Evolutionary conservation across 2,113 vertebrate genomes (phyloP).

Genomic region (Eidolon helvum): DNA sequence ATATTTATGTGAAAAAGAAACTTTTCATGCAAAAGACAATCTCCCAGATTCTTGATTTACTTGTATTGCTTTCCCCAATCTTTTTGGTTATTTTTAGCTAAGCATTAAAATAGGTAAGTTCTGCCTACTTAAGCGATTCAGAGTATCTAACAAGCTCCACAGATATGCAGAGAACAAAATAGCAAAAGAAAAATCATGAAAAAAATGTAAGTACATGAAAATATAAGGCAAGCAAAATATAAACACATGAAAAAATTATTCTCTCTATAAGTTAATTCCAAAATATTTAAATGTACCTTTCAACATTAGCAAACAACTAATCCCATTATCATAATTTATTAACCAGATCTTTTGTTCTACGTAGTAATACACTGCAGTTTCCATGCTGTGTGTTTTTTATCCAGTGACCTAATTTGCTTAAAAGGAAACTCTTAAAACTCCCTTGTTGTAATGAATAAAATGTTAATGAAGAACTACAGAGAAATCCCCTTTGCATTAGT

Average conservation of each 20-base stretch:
- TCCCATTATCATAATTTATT: conserved; percentile 89
- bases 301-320: conserved; percentile 80
- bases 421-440: conserved; percentile 89
- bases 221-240: conserved; percentile 64
- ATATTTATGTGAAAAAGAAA: not conserved
- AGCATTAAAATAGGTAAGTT: conserved; percentile 18
- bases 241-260: conserved; percentile 70
- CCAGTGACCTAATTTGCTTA: conserved; percentile 88
- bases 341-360: conserved; percentile 87
- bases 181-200: conserved; percentile 55
- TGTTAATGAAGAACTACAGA: conserved; percentile 89
- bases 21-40: not conserved
- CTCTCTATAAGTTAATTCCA: conserved; percentile 75
- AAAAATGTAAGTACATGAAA: conserved; percentile 69
- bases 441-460: conserved; percentile 87
- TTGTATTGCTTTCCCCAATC: not conserved
- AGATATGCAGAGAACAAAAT: conserved; percentile 62
- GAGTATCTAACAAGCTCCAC: conserved; percentile 65
- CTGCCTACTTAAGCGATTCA: conserved; percentile 40
- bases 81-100: not conserved
- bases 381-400: conserved; percentile 85
- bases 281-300: conserved; percentile 83
- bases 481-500: conserved; percentile 87
- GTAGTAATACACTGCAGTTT: conserved; percentile 84
- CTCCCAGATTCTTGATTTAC: not conserved